phyloP scores from a whole-genome alignment of 2,113 vertebrate species.

The Corythornis madagascariensis region DNA sequence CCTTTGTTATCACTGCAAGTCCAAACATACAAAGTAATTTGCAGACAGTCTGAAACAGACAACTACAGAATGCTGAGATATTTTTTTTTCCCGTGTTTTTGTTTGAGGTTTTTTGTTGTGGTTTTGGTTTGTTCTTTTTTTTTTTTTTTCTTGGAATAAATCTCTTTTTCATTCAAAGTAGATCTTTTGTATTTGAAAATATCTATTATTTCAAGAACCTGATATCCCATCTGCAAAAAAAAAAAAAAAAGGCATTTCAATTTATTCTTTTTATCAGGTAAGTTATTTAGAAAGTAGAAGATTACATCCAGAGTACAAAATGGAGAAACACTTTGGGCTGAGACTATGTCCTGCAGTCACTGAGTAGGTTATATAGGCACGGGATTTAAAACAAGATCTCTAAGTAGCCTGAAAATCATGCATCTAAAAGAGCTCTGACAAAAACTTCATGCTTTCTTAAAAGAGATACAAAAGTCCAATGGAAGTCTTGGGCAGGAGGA shows the following conservation, averaged over 20 bases:
- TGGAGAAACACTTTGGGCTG: neutral
- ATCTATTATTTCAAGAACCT: neutral
- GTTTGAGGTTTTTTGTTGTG: neutral
- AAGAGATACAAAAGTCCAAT: neutral
- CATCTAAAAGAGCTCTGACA: neutral
- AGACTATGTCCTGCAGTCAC: neutral
- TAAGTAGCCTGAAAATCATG: neutral
- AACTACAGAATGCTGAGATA: neutral
- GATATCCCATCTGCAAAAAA: neutral
- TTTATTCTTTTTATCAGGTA: neutral
- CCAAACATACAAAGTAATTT: neutral
- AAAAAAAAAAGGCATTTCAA: neutral
- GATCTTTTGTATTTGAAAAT: neutral
- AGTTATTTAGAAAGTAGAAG: neutral
- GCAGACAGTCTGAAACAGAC: neutral
- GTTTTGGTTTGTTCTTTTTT: too few relatives aligned
- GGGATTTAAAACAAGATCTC: neutral
- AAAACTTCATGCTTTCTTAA: neutral
- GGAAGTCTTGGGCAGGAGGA: neutral
- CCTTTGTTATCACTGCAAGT: neutral
- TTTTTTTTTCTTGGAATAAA: neutral
- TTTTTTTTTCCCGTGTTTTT: neutral
- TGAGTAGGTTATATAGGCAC: neutral
- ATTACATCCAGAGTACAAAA: neutral
- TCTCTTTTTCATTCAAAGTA: neutral